Conservation (phyloP, 2,797 vertebrate species). For the Aratinga solstitialis region DNA sequence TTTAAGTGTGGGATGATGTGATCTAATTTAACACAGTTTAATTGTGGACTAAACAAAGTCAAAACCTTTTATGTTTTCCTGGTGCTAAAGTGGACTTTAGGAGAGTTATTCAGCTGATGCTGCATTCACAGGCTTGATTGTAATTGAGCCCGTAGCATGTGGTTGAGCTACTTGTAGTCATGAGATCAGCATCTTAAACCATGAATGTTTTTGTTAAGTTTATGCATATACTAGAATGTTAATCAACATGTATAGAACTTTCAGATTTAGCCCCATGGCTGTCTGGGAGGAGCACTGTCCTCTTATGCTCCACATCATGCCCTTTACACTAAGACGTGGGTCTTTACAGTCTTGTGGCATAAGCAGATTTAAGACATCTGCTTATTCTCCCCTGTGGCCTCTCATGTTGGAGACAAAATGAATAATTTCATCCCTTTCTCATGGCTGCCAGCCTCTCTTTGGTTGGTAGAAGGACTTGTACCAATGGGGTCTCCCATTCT, state of each 20-base stretch:
- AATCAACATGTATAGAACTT: background rate
- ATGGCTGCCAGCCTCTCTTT: background rate
- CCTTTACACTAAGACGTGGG: fast-evolving
- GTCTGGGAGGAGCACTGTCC: background rate
- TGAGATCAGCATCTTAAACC: background rate
- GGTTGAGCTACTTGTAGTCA: background rate
- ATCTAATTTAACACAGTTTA: background rate
- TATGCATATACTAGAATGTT: background rate
- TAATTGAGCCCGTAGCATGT: background rate
- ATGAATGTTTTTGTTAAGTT: background rate
- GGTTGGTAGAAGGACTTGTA: background rate
- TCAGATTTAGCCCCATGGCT: background rate
- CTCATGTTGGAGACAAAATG: background rate
- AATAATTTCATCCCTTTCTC: background rate
- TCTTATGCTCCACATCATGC: background rate
- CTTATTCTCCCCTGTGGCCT: background rate
- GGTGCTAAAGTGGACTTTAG: background rate
- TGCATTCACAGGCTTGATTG: background rate
- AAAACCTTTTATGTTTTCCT: background rate
- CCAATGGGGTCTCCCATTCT: background rate
- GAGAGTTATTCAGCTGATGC: background rate
- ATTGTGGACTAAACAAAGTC: background rate
- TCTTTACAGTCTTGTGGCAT: background rate
- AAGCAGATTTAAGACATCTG: background rate
- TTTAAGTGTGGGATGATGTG: background rate